Percentiles rank a stretch among this genome's conserved stretches.
These are phyloP conservation scores for Drosophila varians DNA, from an alignment of 1,140 invertebrate species.

Conservation along the genomic window DNA sequence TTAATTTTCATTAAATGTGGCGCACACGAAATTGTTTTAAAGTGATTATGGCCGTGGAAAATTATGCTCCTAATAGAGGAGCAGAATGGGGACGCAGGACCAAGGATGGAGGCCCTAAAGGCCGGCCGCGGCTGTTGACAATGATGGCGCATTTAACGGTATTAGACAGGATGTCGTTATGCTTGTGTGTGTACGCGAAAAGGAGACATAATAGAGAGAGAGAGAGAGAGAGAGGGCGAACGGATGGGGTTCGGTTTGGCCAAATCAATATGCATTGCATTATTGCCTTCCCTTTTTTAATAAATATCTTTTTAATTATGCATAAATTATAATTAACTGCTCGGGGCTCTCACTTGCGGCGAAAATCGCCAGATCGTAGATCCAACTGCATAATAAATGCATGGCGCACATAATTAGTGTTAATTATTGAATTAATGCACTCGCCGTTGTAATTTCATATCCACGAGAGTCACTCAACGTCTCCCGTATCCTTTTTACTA, in stretches of 20 bases:
- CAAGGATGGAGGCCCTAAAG: conserved; percentile 10
- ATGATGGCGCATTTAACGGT: conserved; percentile 50
- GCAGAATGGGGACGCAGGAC: not conserved
- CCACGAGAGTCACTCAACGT: conserved; percentile 15
- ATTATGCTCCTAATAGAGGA: conserved; percentile 56
- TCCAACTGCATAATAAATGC: conserved; percentile 53
- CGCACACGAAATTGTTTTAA: conserved; percentile 73
- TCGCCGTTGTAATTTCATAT: conserved; percentile 64
- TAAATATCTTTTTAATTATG: conserved; percentile 65
- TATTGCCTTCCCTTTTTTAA: conserved; percentile 47
- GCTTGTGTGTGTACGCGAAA: not conserved
- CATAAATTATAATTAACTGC: conserved; percentile 62
- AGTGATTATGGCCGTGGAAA: conserved; percentile 67
- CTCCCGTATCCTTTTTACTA: not conserved
- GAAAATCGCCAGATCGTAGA: conserved; percentile 7
- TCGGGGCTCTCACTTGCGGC: conserved; percentile 29
- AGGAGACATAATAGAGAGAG: not conserved
- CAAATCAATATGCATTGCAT: conserved; percentile 47
- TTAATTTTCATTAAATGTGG: conserved; percentile 73
- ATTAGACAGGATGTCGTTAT: conserved; percentile 40
- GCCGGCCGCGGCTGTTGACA: conserved; percentile 46
- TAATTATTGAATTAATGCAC: conserved; percentile 77
- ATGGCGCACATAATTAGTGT: conserved; percentile 67
- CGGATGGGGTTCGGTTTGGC: not conserved
- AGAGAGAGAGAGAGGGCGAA: too few relatives aligned